Conservation (phyloP, 2,888 invertebrate species). For the Norana najaformis region DNA sequence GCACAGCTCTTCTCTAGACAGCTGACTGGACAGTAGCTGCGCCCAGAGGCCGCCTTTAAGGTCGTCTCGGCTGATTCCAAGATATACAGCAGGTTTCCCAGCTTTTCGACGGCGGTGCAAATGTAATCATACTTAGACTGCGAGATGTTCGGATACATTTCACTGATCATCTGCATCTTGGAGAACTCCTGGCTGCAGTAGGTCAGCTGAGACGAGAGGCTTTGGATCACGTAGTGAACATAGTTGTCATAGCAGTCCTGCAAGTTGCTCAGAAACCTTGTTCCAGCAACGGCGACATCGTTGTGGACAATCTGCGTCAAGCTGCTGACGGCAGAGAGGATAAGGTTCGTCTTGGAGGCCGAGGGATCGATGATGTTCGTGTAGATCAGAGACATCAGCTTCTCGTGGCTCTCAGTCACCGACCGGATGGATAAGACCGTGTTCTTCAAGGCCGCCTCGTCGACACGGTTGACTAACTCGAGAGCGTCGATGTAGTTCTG, state of each 20-base stretch:
- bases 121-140: background rate
- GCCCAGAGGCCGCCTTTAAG: background rate
- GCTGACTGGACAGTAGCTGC: background rate
- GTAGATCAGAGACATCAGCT: background rate
- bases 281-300: background rate
- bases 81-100: background rate
- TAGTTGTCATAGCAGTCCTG: background rate
- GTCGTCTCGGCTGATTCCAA: background rate
- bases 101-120: background rate
- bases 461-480: background rate
- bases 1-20: background rate
- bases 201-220: background rate
- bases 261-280: background rate
- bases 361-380: background rate
- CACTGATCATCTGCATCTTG: background rate
- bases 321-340: background rate
- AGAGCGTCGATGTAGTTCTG: background rate
- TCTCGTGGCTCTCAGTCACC: background rate
- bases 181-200: background rate
- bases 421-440: background rate
- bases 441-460: background rate
- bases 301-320: background rate
- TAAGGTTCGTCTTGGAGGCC: background rate
- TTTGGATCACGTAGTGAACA: background rate
- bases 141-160: background rate